These are phyloP conservation scores for Protonemura montana DNA, from an alignment of 2,888 invertebrate species.

Conservation along the genomic window DNA sequence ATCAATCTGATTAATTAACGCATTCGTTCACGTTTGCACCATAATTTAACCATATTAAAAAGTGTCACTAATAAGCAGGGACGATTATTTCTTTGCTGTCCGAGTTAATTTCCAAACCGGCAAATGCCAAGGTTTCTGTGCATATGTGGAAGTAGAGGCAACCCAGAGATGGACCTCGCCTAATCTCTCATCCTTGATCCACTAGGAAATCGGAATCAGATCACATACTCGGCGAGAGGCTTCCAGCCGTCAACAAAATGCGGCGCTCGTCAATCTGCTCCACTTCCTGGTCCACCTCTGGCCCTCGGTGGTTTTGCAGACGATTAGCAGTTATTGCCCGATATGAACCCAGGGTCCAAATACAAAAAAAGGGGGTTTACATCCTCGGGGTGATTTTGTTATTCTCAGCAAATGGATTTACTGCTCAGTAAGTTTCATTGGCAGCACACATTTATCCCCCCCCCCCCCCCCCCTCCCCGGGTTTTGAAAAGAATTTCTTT, in stretches of 20 bases:
- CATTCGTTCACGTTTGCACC: background rate
- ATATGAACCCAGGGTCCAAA: too few species aligned
- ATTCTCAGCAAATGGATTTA: too few species aligned
- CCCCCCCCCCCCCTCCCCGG: too few species aligned
- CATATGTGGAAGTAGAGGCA: background rate
- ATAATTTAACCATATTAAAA: background rate
- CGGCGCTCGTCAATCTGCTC: background rate
- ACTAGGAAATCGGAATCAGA: constrained; percentile 17
- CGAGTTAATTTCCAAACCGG: background rate
- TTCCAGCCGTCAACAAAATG: background rate
- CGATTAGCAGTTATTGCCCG: too few species aligned
- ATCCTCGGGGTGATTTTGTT: too few species aligned
- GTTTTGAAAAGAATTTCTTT: too few species aligned
- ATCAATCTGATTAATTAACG: background rate
- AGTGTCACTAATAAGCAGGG: background rate
- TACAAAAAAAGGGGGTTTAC: too few species aligned
- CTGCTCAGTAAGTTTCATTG: too few species aligned
- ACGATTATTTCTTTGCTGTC: background rate
- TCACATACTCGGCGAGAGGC: background rate
- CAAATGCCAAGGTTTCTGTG: background rate
- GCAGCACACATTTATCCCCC: too few species aligned
- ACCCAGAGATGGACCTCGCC: constrained; percentile 24
- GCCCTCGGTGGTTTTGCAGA: too few species aligned
- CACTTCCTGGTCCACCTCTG: background rate
- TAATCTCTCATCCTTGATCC: constrained; percentile 8